Conservation (phyloP, 2,113 vertebrate species). For the Tachycineta bicolor region DNA sequence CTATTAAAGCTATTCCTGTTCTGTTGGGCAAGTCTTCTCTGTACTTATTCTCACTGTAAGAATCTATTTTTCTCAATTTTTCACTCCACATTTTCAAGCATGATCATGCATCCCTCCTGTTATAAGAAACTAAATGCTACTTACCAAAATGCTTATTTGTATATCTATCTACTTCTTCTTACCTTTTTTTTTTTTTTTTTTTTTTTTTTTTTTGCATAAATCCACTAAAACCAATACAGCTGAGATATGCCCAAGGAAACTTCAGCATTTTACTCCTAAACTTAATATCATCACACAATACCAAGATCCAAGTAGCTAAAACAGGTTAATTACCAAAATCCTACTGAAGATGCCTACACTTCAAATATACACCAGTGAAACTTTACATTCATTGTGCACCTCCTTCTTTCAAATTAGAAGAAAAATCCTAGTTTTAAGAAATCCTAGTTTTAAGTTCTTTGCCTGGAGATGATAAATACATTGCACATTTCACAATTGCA, state of each 20-base stretch:
- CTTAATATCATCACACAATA: neutral
- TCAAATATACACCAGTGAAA: neutral
- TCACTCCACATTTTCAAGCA: neutral
- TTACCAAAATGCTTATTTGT: neutral
- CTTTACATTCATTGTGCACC: neutral
- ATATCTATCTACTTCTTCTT: neutral
- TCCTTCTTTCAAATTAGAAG: neutral
- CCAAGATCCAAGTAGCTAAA: neutral
- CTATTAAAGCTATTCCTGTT: neutral
- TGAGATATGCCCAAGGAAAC: neutral
- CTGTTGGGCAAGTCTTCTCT: neutral
- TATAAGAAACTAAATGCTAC: neutral
- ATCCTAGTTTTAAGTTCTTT: neutral
- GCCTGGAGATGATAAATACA: neutral
- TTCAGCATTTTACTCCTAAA: neutral
- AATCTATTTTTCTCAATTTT: neutral
- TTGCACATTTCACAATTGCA: neutral
- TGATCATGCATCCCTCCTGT: neutral
- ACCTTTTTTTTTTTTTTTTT: too few species aligned
- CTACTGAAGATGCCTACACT: neutral
- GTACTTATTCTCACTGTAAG: neutral
- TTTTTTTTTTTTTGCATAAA: neutral
- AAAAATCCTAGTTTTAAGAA: neutral
- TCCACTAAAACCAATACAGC: neutral
- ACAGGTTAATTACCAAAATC: neutral